Evolutionary conservation across 1,140 invertebrate genomes (phyloP).

Genomic region (Coptotermes formosanus): DNA sequence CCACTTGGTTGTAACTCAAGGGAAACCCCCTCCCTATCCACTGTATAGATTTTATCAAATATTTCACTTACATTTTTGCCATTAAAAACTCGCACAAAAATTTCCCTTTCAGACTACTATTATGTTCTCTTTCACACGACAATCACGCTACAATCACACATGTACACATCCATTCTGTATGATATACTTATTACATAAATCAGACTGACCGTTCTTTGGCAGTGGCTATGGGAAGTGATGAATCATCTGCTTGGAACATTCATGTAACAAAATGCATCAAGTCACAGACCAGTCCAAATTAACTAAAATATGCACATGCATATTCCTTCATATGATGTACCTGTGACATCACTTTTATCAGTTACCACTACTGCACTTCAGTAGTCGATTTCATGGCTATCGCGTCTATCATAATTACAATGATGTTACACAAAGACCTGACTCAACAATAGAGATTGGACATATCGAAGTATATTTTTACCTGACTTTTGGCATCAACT

Average conservation of each 20-base stretch:
- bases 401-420: no score
- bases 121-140: not conserved
- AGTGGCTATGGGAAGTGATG: slow-evolving; percentile 28
- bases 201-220: slow-evolving; percentile 28
- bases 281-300: not conserved
- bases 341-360: slow-evolving; percentile 28
- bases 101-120: not conserved
- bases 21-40: slow-evolving; percentile 6
- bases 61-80: slow-evolving; percentile 5
- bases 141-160: slow-evolving; percentile 26
- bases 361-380: not conserved
- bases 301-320: not conserved
- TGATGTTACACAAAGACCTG: no score
- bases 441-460: no score
- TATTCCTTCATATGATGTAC: slow-evolving; percentile 21
- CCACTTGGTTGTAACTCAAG: not conserved
- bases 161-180: not conserved
- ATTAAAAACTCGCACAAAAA: slow-evolving; percentile 15
- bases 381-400: no score
- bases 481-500: no score
- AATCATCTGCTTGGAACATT: slow-evolving; percentile 3
- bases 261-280: not conserved
- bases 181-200: not conserved
- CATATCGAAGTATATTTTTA: no score
- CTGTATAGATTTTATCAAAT: slow-evolving; percentile 6